Evolutionary conservation across 2,888 invertebrate species (phyloP), one percentile per base, ranked within the genome.

Genomic region (Trichacis sp.): DNA sequence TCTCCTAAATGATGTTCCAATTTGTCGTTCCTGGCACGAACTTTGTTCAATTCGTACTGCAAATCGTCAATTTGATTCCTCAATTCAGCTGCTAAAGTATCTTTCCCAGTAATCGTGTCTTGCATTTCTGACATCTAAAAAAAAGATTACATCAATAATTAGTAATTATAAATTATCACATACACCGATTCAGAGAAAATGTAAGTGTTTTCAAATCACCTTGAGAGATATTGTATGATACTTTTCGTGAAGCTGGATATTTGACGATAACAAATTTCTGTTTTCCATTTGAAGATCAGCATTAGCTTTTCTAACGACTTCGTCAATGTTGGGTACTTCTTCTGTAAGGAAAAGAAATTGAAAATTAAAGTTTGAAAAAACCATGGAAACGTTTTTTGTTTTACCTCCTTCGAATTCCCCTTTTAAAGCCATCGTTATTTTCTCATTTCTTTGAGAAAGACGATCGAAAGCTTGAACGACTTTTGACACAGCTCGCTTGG

Each of bases 391-490:
- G 24, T 24, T 5, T 24, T 5, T 24, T 24, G 19, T 48, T 48
- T 58, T 84, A 89, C 88, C 88, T 85, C 92, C 92, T 82, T 91
- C 91, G 8, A 89, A 86, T 80, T 93, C 93, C 40, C 94, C 94
- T 83, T 94, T 95, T 29, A 98, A 88, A 0, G 94, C 94, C 69
- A 92, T 87, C 70, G 95, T 94, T 71, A 98, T 93, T 86, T 97
- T 97, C 79, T 97, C 96, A 86, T 97, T 97, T 75, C 97, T 90
- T 85, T 98, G 97, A 87, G 96, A 94, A 54, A 98, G 87, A 52
- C 97, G 89, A 85, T 98, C 98, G 84, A 97, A 98, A 0, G 97
- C 97, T 85, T 97, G 96, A 52, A 98, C 91, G 20, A 98, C 93
- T 86, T 98, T 98, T 1, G 96, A 97, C 17, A 98, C 97, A 5